Base-by-base conservation (phyloP, 92 coral and sea anemone species). In the Phymanthus crucifer region DNA sequence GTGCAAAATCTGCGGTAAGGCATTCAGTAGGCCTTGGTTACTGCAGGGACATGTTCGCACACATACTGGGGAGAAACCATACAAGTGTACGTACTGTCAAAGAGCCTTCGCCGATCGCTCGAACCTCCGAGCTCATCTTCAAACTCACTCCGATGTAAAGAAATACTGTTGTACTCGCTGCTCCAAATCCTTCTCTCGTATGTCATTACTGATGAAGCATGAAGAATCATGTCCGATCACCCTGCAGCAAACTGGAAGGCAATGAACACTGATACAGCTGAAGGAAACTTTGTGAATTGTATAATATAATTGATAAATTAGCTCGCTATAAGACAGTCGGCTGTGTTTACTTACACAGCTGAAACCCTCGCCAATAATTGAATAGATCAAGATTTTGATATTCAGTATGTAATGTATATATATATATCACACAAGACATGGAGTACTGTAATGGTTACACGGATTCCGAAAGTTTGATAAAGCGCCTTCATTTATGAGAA, bases 91-190 rank as follows among this genome's bases (percentile, higher is more conserved):
- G 0, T 80, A 80, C 76, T 93, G 98, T 86, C 83, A 86, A 9
- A 84, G 98, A 27, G 98, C 98, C 21, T 93, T 93, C 61, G 98
- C 98, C 26, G 98, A 93, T 83, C 93, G 98, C 31, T 93, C 98
- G 19, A 93, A 93, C 64, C 87, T 93, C 38, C 87, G 98, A 54
- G 98, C 98, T 19, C 98, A 93, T 68, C 83, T 91, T 32, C 98
- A 93, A 54, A 93, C 95, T 12, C 98, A 93, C 80, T 91, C 98
- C 14, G 83, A 90, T n/a, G 93, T 93, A 12, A 93, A 93, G 81
- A 93, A 91, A 72, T 93, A 93, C 82, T 79, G 83, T 52, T 93
- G 98, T 61, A 71, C 72, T 13, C 82, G 81, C 38, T 93, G 98
- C 46, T 71, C 91, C 13, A 84, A 91, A 47, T 91, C 98, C 0